A percentile compares a stretch with the other conserved stretches of the same genome.
These are phyloP conservation scores for Montipora foliosa DNA, from an alignment of 64 coral and sea anemone genomes.

Conservation along the genomic window DNA sequence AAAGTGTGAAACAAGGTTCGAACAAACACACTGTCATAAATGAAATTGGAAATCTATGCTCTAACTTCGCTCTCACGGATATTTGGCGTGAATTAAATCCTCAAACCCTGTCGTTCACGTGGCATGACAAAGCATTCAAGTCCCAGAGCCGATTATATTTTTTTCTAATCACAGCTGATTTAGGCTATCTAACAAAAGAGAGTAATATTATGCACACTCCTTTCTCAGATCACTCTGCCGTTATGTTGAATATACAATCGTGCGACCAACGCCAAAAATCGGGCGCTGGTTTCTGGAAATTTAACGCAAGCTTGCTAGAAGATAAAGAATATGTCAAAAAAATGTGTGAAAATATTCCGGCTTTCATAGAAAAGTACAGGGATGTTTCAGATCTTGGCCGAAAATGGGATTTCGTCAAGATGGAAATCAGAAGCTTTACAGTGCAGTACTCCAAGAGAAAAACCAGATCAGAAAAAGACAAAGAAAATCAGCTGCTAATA, in stretches of 20 bases:
- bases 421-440: conserved; percentile 21
- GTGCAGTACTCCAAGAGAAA: neutral
- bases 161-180: neutral
- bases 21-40: conserved; percentile 17
- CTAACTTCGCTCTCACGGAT: neutral
- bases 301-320: conserved; percentile 16
- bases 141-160: neutral
- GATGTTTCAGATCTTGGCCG: neutral
- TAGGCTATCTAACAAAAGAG: neutral
- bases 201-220: conserved; percentile 7
- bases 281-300: conserved; percentile 40
- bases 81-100: neutral
- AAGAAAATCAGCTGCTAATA: neutral
- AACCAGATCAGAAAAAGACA: conserved; percentile 30
- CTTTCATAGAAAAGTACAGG: neutral
- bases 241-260: conserved; percentile 21
- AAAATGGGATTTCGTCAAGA: conserved; percentile 38
- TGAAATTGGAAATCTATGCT: neutral
- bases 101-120: neutral
- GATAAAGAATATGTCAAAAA: conserved; percentile 10
- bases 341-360: conserved; percentile 1
- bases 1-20: conserved; percentile 12
- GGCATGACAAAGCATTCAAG: conserved; percentile 18
- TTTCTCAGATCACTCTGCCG: neutral
- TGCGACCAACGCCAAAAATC: neutral